Evolutionary conservation across 2,113 vertebrate genomes (phyloP).

Genomic region (Pedetes capensis): DNA sequence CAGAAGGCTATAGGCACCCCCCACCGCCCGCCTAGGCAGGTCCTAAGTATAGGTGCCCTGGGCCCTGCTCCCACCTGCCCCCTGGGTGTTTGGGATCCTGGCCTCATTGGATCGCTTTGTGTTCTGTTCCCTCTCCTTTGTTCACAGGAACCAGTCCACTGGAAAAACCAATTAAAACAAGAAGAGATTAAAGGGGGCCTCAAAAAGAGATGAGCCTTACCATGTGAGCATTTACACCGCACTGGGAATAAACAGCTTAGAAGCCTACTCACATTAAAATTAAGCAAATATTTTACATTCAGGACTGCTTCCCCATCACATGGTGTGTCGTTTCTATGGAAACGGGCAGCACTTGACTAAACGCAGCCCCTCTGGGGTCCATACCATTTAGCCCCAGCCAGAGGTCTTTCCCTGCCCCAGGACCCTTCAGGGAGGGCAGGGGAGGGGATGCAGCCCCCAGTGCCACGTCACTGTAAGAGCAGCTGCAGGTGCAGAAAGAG

Average conservation of each 20-base stretch:
- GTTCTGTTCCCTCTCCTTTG: background rate
- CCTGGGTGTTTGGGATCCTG: background rate
- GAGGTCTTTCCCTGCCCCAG: background rate
- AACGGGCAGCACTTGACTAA: background rate
- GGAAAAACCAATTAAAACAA: constrained; percentile 47
- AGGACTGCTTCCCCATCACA: background rate
- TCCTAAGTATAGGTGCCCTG: background rate
- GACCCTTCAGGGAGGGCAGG: background rate
- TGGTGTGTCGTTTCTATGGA: constrained; percentile 46
- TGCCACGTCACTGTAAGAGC: background rate
- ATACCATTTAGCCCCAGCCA: background rate
- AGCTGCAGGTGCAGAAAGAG: background rate
- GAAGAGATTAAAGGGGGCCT: background rate
- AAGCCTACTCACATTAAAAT: constrained; percentile 58
- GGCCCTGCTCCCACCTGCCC: background rate
- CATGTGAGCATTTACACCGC: background rate
- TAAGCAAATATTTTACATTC: constrained; percentile 65
- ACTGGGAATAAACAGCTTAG: background rate
- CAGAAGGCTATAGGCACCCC: background rate
- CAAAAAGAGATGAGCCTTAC: background rate
- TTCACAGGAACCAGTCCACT: background rate
- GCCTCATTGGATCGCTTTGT: background rate
- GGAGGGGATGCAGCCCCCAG: too few species aligned
- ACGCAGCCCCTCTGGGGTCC: background rate
- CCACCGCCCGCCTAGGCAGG: too few species aligned